A percentile compares a stretch with the other conserved stretches of the same genome.
phyloP scores from a whole-genome alignment of 1,140 invertebrate species.

The Chymomyza costata region DNA sequence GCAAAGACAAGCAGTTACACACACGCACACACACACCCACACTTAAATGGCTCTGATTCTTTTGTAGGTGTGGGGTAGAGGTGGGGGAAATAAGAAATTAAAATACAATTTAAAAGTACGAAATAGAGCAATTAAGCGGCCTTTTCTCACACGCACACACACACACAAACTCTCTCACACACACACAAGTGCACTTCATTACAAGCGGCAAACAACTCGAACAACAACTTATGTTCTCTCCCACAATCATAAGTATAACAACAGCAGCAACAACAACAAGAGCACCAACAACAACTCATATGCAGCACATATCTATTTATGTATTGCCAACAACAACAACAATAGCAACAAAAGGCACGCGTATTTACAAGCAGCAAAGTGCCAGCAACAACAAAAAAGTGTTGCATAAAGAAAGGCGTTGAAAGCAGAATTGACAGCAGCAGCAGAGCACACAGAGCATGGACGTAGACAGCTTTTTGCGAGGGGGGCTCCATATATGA shows the following conservation, averaged over 20 bases:
- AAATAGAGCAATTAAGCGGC: slow-evolving; percentile 68
- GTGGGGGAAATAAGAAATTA: slow-evolving; percentile 51
- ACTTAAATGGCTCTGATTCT: slow-evolving; percentile 10
- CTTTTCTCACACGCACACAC: slow-evolving; percentile 20
- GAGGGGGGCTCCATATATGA: too few relatives aligned
- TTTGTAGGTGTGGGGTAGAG: neutral
- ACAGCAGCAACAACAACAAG: slow-evolving; percentile 11
- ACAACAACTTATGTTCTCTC: slow-evolving; percentile 13
- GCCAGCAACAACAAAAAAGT: slow-evolving; percentile 15
- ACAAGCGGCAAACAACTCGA: slow-evolving; percentile 32
- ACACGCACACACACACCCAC: neutral
- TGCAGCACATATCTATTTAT: too few relatives aligned
- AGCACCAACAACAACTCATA: slow-evolving; percentile 13
- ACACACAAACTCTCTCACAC: slow-evolving; percentile 22
- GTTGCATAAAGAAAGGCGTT: neutral
- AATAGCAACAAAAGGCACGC: slow-evolving; percentile 51
- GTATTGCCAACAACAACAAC: too few relatives aligned
- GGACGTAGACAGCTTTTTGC: too few relatives aligned
- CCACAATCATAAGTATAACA: slow-evolving; percentile 30
- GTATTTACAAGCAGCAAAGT: slow-evolving; percentile 47
- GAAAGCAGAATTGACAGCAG: too few relatives aligned
- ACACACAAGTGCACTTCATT: slow-evolving; percentile 3
- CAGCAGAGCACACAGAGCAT: too few relatives aligned
- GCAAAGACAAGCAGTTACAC: neutral
- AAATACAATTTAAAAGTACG: slow-evolving; percentile 66